Base-by-base conservation (phyloP, 2,797 vertebrate genomes). In the Cyclura pinguis region DNA sequence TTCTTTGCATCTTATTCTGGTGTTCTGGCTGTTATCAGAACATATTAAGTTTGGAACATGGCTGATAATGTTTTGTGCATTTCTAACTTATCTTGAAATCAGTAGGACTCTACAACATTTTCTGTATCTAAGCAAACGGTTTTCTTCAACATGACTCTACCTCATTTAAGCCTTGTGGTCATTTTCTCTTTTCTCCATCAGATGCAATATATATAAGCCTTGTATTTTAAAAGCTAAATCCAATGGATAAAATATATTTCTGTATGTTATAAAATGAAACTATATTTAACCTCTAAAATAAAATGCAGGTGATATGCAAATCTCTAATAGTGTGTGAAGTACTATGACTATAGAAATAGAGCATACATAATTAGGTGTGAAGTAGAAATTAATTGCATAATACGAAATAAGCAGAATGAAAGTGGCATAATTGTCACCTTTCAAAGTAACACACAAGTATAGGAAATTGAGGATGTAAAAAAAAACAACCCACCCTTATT, bases 281-380 rank as follows among this genome's bases (percentile, higher is more conserved):
- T 57, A 69, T 57, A 55, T 80, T 69, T 82, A 52, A 6, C 77
- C 4, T 80, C 24, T 32, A 42, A 83, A 83, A 83, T 88, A 18
- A 2, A 29, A 10, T 10, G 38, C 2, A 42, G 1, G 16, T 27
- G 72, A 0, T 1, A 4, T 38, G 20, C n/a, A 5, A 57, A 42
- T 38, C 42, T 85, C 6, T 76, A 52, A 38, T 69, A 87, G n/a
- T 47, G 18, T 4, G 3, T 4, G 6, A 86, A 73, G 16, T 80
- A 55, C 57, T 55, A 73, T 57, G 57, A 6, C 38, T 77, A 82
- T 9, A 80, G 57, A 91, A 10, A 1, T 5, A 72, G 69, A 77
- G 29, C 7, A 29, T 57, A 24, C 38, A 0, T 80, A 55, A 35
- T 13, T 80, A 6, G 0, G 14, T 86, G 1, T 80, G 16, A n/a